phyloP scores from a whole-genome alignment of 2,113 vertebrate genomes.

The Xenopus borealis region DNA sequence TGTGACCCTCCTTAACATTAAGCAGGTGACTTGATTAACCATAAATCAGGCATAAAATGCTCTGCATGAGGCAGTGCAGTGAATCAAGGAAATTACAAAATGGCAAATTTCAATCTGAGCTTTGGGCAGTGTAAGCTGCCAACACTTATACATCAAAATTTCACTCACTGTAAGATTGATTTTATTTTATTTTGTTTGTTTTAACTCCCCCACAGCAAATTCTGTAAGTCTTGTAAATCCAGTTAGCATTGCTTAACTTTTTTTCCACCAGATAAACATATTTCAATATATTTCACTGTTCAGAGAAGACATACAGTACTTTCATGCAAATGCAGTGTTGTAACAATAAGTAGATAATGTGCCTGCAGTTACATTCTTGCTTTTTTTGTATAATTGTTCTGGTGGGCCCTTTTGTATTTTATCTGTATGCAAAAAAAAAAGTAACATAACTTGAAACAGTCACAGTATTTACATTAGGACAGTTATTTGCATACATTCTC shows the following conservation, averaged over 20 bases:
- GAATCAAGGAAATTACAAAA: conserved; percentile 77
- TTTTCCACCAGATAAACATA: conserved; percentile 39
- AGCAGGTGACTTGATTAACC: conserved; percentile 76
- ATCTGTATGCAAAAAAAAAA: too few relatives aligned
- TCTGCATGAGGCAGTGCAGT: conserved; percentile 66
- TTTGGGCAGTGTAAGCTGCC: conserved; percentile 74
- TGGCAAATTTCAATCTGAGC: conserved; percentile 68
- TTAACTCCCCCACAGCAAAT: conserved; percentile 73
- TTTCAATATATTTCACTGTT: background rate
- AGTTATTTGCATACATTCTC: too few relatives aligned
- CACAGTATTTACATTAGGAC: too few relatives aligned
- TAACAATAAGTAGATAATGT: too few relatives aligned
- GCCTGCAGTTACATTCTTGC: too few relatives aligned
- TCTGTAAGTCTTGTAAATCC: conserved; percentile 61
- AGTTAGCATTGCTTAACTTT: conserved; percentile 64
- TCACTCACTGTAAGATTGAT: conserved; percentile 79
- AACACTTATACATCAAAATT: conserved; percentile 77
- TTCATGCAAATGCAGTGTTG: too few relatives aligned
- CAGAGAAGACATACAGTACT: too few relatives aligned
- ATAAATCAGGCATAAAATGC: conserved; percentile 76
- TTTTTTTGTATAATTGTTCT: too few relatives aligned
- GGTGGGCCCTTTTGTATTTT: too few relatives aligned
- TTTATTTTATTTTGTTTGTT: conserved; percentile 81
- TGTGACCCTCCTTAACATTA: conserved; percentile 68
- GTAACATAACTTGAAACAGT: too few relatives aligned